Percentiles rank a stretch among this genome's conserved stretches.
These are phyloP conservation scores for Isoperla grammatica DNA, from an alignment of 2,888 invertebrate species.

Conservation along the genomic window DNA sequence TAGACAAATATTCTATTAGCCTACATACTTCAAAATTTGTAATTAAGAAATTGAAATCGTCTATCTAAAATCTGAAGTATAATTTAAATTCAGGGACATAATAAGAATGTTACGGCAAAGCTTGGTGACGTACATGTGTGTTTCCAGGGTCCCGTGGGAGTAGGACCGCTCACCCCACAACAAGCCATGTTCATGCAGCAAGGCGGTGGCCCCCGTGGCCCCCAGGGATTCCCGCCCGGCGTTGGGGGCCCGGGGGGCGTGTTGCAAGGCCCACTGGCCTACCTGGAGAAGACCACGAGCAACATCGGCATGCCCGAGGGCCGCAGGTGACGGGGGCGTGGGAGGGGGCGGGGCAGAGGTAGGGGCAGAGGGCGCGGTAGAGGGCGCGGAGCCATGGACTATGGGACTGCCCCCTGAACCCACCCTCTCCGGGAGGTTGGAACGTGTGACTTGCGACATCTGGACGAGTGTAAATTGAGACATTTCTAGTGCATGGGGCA, in stretches of 20 bases:
- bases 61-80: too few species aligned
- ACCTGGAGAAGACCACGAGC: constrained; percentile 83
- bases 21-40: too few species aligned
- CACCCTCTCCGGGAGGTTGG: constrained; percentile 21
- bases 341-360: constrained; percentile 70
- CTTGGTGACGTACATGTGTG: too few species aligned
- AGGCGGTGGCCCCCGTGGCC: constrained; percentile 46
- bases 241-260: constrained; percentile 48
- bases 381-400: constrained; percentile 61
- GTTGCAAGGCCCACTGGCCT: constrained; percentile 78
- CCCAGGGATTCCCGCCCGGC: constrained; percentile 37
- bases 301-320: constrained; percentile 85
- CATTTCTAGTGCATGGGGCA: too few species aligned
- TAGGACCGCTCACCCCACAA: constrained; percentile 37
- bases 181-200: constrained; percentile 54
- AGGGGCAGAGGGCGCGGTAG: constrained; percentile 72
- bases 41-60: too few species aligned
- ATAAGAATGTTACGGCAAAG: too few species aligned
- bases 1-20: too few species aligned
- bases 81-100: too few species aligned
- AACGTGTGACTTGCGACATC: too few species aligned
- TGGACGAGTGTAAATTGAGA: too few species aligned
- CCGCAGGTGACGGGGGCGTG: constrained; percentile 80
- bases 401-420: constrained; percentile 32
- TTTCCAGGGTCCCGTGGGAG: constrained; percentile 22